Percentiles rank a stretch among this genome's conserved stretches.
Evolutionary conservation across 2,888 invertebrate species (phyloP).

Genomic region (Conomelus anceps): DNA sequence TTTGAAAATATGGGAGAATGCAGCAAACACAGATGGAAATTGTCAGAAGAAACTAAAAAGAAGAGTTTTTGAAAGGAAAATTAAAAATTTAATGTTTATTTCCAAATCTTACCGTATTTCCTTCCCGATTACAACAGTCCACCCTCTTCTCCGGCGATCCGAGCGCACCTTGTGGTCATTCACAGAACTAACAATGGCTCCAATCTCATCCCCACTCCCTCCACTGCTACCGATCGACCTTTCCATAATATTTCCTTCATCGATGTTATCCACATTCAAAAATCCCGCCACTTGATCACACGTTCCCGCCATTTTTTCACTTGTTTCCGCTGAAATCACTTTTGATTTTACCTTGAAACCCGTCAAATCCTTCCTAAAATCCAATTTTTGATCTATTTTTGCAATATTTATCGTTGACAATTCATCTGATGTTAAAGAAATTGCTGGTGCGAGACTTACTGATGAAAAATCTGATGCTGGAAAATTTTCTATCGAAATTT

Average conservation of each 20-base stretch:
- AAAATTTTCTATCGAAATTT: too few species aligned
- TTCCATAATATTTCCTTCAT: neutral
- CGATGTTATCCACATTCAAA: neutral
- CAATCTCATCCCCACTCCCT: neutral
- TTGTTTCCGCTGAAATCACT: neutral
- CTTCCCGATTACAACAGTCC: slow-evolving; percentile 67
- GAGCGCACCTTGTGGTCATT: slow-evolving; percentile 17
- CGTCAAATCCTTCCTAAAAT: neutral
- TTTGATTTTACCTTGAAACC: neutral
- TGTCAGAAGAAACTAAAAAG: slow-evolving; percentile 29
- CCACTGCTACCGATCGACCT: neutral
- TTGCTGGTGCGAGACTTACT: too few species aligned
- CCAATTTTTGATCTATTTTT: too few species aligned
- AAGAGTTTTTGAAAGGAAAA: neutral
- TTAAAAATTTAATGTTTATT: neutral
- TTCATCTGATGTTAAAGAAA: neutral
- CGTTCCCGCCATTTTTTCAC: too few species aligned
- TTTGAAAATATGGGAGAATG: too few species aligned
- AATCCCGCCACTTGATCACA: slow-evolving; percentile 12
- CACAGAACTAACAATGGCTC: slow-evolving; percentile 1
- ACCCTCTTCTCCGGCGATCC: slow-evolving; percentile 56
- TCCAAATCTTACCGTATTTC: slow-evolving; percentile 54
- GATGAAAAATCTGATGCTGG: too few species aligned
- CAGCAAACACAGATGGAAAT: neutral
- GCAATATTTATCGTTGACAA: neutral